Evolutionary conservation across 2,888 invertebrate species (phyloP).

Genomic region (Lamellibrachia satsuma): DNA sequence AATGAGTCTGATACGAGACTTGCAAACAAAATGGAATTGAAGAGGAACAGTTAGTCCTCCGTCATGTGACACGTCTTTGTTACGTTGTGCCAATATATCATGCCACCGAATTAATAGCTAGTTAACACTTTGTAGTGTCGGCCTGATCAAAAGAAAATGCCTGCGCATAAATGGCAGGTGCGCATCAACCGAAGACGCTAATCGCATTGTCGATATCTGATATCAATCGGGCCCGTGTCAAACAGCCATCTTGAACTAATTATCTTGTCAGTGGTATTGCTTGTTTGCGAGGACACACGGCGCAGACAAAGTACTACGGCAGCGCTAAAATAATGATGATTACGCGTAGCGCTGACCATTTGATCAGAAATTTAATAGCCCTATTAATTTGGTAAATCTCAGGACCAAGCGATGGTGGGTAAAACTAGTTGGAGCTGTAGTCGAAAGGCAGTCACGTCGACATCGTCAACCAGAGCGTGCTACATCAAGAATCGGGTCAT

Average conservation of each 20-base stretch:
- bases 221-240: neutral
- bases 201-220: neutral
- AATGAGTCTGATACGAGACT: no score
- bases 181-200: neutral
- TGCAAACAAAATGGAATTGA: no score
- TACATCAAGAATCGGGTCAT: neutral
- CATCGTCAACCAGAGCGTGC: neutral
- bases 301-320: neutral
- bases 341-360: neutral
- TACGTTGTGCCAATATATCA: no score
- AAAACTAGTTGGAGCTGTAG: neutral
- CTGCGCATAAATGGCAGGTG: neutral
- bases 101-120: neutral
- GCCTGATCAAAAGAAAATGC: neutral
- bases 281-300: neutral
- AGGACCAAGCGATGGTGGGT: neutral
- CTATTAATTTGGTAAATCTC: neutral
- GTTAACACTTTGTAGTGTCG: neutral
- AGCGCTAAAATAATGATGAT: neutral
- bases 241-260: neutral
- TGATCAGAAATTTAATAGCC: neutral
- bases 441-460: neutral
- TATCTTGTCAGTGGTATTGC: neutral
- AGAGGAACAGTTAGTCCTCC: neutral
- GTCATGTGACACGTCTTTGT: neutral